Evolutionary conservation across 2,113 vertebrate genomes (phyloP).

Genomic region (Chroicocephalus ridibundus): DNA sequence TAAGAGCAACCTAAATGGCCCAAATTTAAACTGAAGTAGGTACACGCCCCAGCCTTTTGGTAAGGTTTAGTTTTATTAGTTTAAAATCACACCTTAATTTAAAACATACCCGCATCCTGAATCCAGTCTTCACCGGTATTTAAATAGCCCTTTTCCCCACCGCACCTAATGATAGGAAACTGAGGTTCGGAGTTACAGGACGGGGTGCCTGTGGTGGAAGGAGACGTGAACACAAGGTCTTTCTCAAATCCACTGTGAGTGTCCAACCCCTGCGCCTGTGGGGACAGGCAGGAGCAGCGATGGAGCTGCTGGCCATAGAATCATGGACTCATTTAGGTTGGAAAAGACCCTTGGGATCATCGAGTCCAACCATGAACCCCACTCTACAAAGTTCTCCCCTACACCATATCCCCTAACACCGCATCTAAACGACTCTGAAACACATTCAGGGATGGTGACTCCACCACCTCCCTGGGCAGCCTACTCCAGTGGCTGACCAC

Average conservation of each 20-base stretch:
- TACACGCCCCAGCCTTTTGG: neutral
- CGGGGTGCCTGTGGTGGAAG: neutral
- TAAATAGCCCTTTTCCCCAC: neutral
- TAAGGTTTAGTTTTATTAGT: conserved; percentile 20
- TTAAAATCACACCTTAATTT: conserved; percentile 25
- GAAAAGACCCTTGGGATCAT: no score
- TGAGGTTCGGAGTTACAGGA: neutral
- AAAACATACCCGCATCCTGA: neutral
- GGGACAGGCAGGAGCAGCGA: neutral
- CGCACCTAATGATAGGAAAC: neutral
- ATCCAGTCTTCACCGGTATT: neutral
- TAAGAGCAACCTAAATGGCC: neutral
- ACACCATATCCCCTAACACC: no score
- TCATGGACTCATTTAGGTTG: no score
- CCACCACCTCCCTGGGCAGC: no score
- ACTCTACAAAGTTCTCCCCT: no score
- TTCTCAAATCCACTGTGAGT: neutral
- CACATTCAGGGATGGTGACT: no score
- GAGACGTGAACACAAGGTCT: neutral
- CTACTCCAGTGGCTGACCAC: no score
- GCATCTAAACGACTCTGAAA: no score
- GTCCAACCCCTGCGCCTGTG: no score
- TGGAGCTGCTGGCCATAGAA: neutral
- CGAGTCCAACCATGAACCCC: no score
- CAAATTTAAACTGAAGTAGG: conserved; percentile 15